Evolutionary conservation across 1,140 invertebrate genomes (phyloP), one percentile per base, ranked within the genome.

Genomic region (Polypedilum pembai): DNA sequence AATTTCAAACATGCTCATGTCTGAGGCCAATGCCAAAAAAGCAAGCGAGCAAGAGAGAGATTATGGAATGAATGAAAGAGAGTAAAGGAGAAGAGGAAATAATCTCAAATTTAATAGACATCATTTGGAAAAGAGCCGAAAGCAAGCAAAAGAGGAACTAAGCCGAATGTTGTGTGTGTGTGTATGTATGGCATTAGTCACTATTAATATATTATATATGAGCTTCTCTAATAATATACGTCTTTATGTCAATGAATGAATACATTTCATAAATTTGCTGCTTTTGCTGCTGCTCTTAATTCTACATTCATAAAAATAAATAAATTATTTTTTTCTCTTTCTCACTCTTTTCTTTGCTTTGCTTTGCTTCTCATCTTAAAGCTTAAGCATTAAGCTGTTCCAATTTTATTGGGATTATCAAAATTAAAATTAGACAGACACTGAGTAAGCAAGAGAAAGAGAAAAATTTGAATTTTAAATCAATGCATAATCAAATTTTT

Each of bases 81-180:
- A 56, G 15, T 10, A 15, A 56, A 56, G 15, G n/a, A 56, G 45
- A 56, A 12, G 45, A 56, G 45, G 45, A 56, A 56, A 56, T 56
- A 56, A 56, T 56, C 45, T 56, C n/a, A 56, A 56, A 56, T 56
- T 56, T 56, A 56, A 56, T 56, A 56, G 45, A 56, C 45, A 56
- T 56, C 45, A 56, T 56, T 56, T 56, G 24, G 24, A 33, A 33
- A 5, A 33, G 5, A 33, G 24, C 24, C 24, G 24, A 33, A 33
- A 33, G 24, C n/a, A 56, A n/a, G 45, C 45, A 12, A n/a, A 15
- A 56, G 45, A n/a, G 4, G 45, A n/a, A n/a, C 45, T 56, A n/a
- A 56, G 45, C 45, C n/a, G 45, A 56, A 12, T 56, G 45, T n/a
- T 33, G 24, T 33, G 24, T 33, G 24, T 33, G 24, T 33, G n/a